Conservation (phyloP, 2,888 invertebrate genomes). For the Stenurella melanura region DNA sequence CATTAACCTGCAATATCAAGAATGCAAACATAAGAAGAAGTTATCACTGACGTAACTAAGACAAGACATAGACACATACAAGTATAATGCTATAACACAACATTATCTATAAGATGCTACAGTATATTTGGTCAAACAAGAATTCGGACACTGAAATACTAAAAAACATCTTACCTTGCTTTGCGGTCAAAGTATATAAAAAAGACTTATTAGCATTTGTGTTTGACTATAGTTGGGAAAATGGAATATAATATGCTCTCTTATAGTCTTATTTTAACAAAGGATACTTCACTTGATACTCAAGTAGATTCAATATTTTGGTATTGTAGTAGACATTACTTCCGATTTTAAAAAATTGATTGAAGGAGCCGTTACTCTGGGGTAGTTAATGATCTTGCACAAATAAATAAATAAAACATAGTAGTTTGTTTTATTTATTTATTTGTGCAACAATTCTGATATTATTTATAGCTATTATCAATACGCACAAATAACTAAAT, state of each 20-base stretch:
- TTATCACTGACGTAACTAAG: neutral
- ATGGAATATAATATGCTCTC: too few relatives aligned
- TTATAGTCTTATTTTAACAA: neutral
- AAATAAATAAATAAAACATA: too few relatives aligned
- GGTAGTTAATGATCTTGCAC: too few relatives aligned
- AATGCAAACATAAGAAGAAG: neutral
- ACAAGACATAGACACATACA: constrained; percentile 14
- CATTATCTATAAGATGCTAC: constrained; percentile 7
- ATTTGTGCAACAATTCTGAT: too few relatives aligned
- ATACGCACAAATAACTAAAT: too few relatives aligned
- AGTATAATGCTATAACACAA: constrained; percentile 5
- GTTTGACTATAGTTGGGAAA: neutral
- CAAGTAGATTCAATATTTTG: neutral
- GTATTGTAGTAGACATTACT: neutral
- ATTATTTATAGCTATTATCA: too few relatives aligned
- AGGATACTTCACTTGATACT: neutral
- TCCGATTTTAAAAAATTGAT: too few relatives aligned
- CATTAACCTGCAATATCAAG: constrained; percentile 31
- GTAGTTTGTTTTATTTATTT: too few relatives aligned
- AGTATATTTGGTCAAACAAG: neutral
- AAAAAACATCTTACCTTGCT: constrained; percentile 36
- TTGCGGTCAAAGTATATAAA: constrained; percentile 24
- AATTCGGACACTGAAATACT: constrained; percentile 7
- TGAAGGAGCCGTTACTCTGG: too few relatives aligned
- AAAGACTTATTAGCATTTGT: constrained; percentile 30